Base-by-base conservation (phyloP, 2,113 vertebrate genomes). In the Psophia crepitans region DNA sequence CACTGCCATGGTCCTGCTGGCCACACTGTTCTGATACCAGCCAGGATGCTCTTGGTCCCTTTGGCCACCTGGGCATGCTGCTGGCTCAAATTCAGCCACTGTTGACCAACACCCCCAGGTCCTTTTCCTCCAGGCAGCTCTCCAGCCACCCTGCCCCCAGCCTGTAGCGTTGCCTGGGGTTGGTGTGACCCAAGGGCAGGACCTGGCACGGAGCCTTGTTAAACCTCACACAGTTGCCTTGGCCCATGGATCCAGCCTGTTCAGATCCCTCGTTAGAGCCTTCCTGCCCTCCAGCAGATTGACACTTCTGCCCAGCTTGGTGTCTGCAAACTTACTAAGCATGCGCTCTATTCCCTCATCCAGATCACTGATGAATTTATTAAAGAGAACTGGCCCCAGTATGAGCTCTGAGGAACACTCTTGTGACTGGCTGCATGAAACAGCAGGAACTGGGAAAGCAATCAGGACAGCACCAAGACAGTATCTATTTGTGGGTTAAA, bases 381-480 rank as follows among this genome's bases (percentile, higher is more conserved):
- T 46, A 9, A 44, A 66, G 21, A 66, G 15, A 24, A n/a, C 64
- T 17, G 15, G 43, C 30, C 7, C 22, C 43, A 46, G 2, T 5
- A 46, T 22, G 32, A 66, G 32, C 22, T 32, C 43, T n/a, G 43
- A 43, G 43, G 64, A 26, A 46, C 11, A 6, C 64, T 10, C 43
- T 24, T 6, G 32, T 66, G 64, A 46, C 32, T 22, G 3, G 17
- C 21, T 37, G 21, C 51, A 33, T 58, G 48, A 20, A 43, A 56
- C 26, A 61, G n/a, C 21, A 43, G 27, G n/a, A 51, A 33, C 6
- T 0, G 0, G 12, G 10, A 86, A 3, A 70, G 48, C 15, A 64
- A 37, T 2, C 9, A 14, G 18, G 27, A 57, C 15, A 95, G 27
- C 57, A 87, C 33, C 49, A 44, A 49, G 44, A 37, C 30, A 48